Evolutionary conservation across 2,113 vertebrate species (phyloP).

Genomic region (Caloenas nicobarica): DNA sequence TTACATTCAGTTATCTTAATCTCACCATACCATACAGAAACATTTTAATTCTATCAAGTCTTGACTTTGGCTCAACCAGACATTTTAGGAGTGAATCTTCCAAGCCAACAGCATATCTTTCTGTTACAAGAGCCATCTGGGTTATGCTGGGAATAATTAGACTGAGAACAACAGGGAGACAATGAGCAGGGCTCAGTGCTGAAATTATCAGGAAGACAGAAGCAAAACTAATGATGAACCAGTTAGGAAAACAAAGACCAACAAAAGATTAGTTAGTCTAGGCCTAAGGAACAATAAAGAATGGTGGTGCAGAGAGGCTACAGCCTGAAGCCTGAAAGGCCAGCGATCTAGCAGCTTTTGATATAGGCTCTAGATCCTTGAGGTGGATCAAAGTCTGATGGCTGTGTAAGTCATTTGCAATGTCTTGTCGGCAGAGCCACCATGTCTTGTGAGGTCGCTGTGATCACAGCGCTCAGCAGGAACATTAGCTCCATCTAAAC

Average conservation of each 20-base stretch:
- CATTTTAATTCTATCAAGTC: not conserved
- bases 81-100: not conserved
- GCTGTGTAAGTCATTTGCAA: not conserved
- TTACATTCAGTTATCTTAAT: not conserved
- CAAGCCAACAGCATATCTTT: not conserved
- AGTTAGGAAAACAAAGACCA: not conserved
- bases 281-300: not conserved
- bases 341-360: not conserved
- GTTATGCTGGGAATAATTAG: not conserved
- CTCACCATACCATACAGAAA: not conserved
- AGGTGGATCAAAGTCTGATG: not conserved
- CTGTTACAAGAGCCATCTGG: not conserved
- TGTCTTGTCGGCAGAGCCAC: not conserved
- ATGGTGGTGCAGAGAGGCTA: not conserved
- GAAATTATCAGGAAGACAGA: not conserved
- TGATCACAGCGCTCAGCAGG: not conserved
- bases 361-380: not conserved
- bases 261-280: not conserved
- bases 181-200: not conserved
- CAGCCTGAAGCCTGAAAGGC: not conserved
- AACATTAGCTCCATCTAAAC: not conserved
- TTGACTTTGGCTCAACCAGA: not conserved
- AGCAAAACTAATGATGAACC: not conserved
- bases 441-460: not conserved
- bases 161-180: not conserved